Base-by-base conservation (phyloP, 2,888 invertebrate genomes). In the Erynnis tages region DNA sequence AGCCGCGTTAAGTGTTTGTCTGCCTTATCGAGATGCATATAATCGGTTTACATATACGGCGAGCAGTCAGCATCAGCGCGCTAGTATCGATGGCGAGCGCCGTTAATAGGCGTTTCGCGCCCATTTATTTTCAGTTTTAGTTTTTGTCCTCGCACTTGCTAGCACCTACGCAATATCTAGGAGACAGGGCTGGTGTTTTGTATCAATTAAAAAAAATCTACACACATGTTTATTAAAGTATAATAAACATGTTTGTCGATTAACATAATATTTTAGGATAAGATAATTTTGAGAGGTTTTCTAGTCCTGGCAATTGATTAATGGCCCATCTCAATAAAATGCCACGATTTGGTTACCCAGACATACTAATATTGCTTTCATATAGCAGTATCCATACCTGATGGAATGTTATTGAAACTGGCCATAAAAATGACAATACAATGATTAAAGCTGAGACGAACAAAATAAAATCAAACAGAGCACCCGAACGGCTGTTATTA, bases 61-160 rank as follows among this genome's bases (percentile, higher is more conserved):
- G 59, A 67, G 69, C 65, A 60, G 71, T 67, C 67, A 59, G 63
- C 71, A 72, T 74, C 69, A 64, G 60, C 47, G 40, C 71, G 59
- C 73, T 58, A 65, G 69, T 75, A 73, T 73, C 63, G 69, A 63
- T 63, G 56, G 58, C 66, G 61, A 69, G 67, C 65, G 61, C 35
- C 61, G 67, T 74, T 79, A 82, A 81, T 79, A 78, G 70, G 69
- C 76, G 76, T 72, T 78, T 76, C 71, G 70, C 70, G 67, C 71
- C 71, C 63, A 76, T 79, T 81, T 80, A 81, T 82, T 81, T 79
- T 79, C 74, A 79, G 71, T 80, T 79, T 79, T 68, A 75, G 73
- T 82, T 84, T 81, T 83, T 85, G 69, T 78, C 73, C 68, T 69
- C 68, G 71, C 72, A 79, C 67, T 76, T 71, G 67, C 71, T 75